Base-by-base conservation (phyloP, 1,140 invertebrate species). In the Drosophila subpulchrella region DNA sequence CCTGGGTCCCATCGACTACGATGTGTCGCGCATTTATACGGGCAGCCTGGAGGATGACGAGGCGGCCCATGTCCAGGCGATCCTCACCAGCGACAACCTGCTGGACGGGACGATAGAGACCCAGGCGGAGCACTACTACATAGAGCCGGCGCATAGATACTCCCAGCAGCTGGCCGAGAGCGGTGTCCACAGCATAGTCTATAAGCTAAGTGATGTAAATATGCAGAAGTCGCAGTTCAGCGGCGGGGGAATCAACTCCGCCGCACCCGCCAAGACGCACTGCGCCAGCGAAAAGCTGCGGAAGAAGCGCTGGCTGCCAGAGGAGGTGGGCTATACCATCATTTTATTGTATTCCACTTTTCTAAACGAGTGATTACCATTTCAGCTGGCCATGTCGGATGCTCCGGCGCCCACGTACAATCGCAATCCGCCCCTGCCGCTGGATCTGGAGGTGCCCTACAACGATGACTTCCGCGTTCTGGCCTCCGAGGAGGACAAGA, bases 21-120 rank as follows among this genome's bases (percentile, higher is more conserved):
- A 97, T 93, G 94, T 95, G 27, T 94, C 94, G 39, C 95, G 96
- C 78, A 95, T 96, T 62, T 97, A 97, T 91, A 94, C 94, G 15
- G 97, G 97, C 78, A 95, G 94, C 46, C 93, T 98, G 72, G 95
- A 97, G 94, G 97, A 97, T 94, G 97, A 97, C 79, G 96, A 97
- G 57, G 93, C 94, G n/a, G 95, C 97, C n/a, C 91, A 94, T 56
- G 97, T 98, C 30, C 95, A 97, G 81, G 98, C 97, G 24, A 93
- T 98, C 63, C 94, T 99, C 48, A 98, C 97, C 58, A 93, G 94
- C 48, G 96, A 97, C 54, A 98, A 98, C 60, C 93, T 98, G 24
- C 97, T 99, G 90, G 97, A 98, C 91, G 98, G 97, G 15, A 96
- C 96, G 24, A 96, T 98, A 63, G 94, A 94, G 70, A 97, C 97